A percentile compares a stretch with the other conserved stretches of the same genome.
Evolutionary conservation across 2,888 invertebrate genomes (phyloP).

Genomic region (Coleophora deauratella): DNA sequence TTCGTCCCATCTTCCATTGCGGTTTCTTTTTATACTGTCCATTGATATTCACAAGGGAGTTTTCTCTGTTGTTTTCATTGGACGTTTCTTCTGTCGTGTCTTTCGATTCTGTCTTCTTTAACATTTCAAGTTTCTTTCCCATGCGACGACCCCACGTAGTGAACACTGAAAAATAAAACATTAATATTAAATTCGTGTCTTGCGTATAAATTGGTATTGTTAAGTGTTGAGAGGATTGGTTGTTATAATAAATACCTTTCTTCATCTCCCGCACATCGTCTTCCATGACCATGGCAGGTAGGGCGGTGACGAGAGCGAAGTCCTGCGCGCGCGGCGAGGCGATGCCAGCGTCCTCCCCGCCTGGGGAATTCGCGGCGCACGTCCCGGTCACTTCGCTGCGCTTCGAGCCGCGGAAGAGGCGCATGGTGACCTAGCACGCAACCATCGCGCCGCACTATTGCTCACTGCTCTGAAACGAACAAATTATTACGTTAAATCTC

Average conservation of each 20-base stretch:
- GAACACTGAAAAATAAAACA: constrained; percentile 58
- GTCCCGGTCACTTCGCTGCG: constrained; percentile 77
- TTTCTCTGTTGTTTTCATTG: constrained; percentile 38
- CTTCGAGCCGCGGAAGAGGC: constrained; percentile 78
- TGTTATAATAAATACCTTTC: constrained; percentile 48
- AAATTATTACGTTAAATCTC: constrained; percentile 1
- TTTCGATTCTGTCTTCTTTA: constrained; percentile 78
- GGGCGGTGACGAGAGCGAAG: constrained; percentile 83
- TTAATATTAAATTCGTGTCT: not conserved
- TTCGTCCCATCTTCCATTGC: constrained; percentile 75
- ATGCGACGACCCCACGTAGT: constrained; percentile 85
- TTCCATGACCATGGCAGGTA: constrained; percentile 85
- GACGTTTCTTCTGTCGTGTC: constrained; percentile 59
- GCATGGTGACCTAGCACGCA: constrained; percentile 74
- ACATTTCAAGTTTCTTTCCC: constrained; percentile 84
- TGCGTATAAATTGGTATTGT: too few species aligned
- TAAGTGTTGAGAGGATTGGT: too few species aligned
- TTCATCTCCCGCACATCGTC: constrained; percentile 77
- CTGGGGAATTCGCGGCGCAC: constrained; percentile 61
- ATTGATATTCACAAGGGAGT: constrained; percentile 42
- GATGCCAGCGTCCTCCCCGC: constrained; percentile 52
- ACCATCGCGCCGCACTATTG: constrained; percentile 57
- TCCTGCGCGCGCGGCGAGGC: constrained; percentile 55
- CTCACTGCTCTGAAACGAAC: constrained; percentile 30
- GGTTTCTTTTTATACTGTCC: constrained; percentile 72